Percentiles rank a stretch among this genome's conserved stretches.
phyloP scores from a whole-genome alignment of 2,797 vertebrate genomes.

The Morelia viridis region DNA sequence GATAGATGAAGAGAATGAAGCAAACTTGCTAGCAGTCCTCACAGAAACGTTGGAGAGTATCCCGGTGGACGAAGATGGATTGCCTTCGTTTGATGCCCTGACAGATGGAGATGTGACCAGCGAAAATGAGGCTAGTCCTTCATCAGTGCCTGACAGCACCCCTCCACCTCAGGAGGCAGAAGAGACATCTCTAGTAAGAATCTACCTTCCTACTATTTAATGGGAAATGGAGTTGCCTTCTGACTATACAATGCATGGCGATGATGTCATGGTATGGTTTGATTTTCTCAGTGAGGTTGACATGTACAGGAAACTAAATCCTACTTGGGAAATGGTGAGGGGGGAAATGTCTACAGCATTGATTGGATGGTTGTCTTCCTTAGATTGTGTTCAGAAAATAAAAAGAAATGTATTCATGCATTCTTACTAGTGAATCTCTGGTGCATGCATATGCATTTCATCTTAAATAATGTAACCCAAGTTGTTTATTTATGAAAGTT shows the following conservation, averaged over 20 bases:
- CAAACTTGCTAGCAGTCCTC: slow-evolving; percentile 98
- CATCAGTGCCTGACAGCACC: slow-evolving; percentile 89
- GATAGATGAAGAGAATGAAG: slow-evolving; percentile 99
- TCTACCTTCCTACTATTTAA: slow-evolving; percentile 75
- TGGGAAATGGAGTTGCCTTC: slow-evolving; percentile 73
- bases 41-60: slow-evolving; percentile 99
- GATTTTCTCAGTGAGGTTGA: slow-evolving; percentile 67
- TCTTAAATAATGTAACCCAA: slow-evolving; percentile 42
- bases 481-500: background rate
- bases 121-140: slow-evolving; percentile 93
- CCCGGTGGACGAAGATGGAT: slow-evolving; percentile 98
- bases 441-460: background rate
- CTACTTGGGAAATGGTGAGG: background rate
- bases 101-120: slow-evolving; percentile 99
- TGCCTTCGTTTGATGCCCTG: slow-evolving; percentile 98
- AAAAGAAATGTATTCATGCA: slow-evolving; percentile 14
- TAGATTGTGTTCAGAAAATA: slow-evolving; percentile 40
- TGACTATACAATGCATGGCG: slow-evolving; percentile 73
- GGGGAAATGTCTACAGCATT: background rate
- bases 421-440: slow-evolving; percentile 20
- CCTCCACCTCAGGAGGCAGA: slow-evolving; percentile 93
- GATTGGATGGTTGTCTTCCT: slow-evolving; percentile 29
- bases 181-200: slow-evolving; percentile 98
- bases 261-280: slow-evolving; percentile 74
- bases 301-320: slow-evolving; percentile 45